A percentile compares a stretch with the other conserved stretches of the same genome.
phyloP scores from a whole-genome alignment of 2,888 invertebrate species.

The Dasysyrphus tricinctus region DNA sequence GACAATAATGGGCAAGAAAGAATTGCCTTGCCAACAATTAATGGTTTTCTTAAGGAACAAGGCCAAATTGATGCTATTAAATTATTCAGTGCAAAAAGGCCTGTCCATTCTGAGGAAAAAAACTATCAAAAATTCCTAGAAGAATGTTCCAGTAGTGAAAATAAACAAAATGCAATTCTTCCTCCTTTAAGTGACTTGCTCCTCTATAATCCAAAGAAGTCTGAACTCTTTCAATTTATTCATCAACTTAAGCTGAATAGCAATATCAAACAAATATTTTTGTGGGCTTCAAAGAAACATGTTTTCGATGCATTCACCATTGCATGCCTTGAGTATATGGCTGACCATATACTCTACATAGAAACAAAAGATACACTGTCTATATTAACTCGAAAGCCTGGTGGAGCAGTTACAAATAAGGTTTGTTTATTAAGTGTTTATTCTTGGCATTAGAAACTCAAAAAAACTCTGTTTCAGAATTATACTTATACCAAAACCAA shows the following conservation, averaged over 20 bases:
- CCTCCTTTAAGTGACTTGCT: conserved; percentile 80
- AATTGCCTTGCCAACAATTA: conserved; percentile 79
- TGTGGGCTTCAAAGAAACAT: conserved; percentile 81
- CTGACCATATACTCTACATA: conserved; percentile 80
- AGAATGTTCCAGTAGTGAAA: conserved; percentile 72
- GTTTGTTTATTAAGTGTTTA: conserved; percentile 35
- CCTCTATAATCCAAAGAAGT: conserved; percentile 77
- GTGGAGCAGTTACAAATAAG: conserved; percentile 80
- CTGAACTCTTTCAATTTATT: conserved; percentile 79
- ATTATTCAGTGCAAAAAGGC: conserved; percentile 75
- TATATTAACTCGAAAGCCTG: conserved; percentile 79
- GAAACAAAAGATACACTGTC: conserved; percentile 78
- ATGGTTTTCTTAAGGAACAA: conserved; percentile 80
- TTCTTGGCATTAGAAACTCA: not conserved
- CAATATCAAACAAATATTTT: conserved; percentile 79
- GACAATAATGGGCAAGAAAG: conserved; percentile 81
- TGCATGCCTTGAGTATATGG: conserved; percentile 81
- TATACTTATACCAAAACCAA: conserved; percentile 79
- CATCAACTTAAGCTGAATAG: conserved; percentile 78
- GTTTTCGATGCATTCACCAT: conserved; percentile 79
- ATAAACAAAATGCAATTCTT: conserved; percentile 78
- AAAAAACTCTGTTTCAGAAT: conserved; percentile 65
- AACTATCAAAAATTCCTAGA: conserved; percentile 77
- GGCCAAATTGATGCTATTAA: conserved; percentile 79
- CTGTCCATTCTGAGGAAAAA: conserved; percentile 75